Evolutionary conservation across 1,140 invertebrate species (phyloP), one percentile per base, ranked within the genome.

Genomic region (Papilio polyxenes): DNA sequence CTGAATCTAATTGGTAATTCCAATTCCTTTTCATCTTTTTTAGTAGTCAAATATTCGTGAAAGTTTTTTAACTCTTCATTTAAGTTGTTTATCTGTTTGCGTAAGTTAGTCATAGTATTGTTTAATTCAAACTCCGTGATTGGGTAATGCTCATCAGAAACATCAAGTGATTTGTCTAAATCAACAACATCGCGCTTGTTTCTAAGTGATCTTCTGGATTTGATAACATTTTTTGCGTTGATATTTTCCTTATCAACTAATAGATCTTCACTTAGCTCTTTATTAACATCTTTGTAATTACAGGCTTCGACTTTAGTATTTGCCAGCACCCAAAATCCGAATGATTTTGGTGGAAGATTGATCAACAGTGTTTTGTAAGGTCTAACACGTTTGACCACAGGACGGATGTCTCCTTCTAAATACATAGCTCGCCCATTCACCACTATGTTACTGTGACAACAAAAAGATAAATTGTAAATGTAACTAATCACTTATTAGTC

Each of bases 281-380:
- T 72, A 23, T 81, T 80, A 13, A 84, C 81, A 1, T 88, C 81
- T 8, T 76, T 69, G 53, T 91, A 86, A 44, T 87, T 85, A 81
- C 94, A 95, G 9, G 92, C 90, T 80, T 93, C 85, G 2, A 96
- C 92, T 88, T 95, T 93, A 1, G 95, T 89, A 80, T 94, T 94
- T 3, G 95, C 95, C 11, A 96, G 81, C 5, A 96, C 94, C 95
- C 95, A 96, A 85, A 96, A 96, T 0, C 95, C 95, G 69, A 96
- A 95, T 3, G 93, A 93, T 80, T 95, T 95, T 0, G 95, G 91
- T 17, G 95, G 95, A 4, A 96, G 81, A 49, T 93, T 94, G 9
- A 96, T 81, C 40, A 93, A 85, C 0, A 95, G 80, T 0, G 92
- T 94, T 81, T 95, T 93, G 62, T 91, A 93, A 44, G 92, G 92